Evolutionary conservation across 2,888 invertebrate species (phyloP).

Genomic region (Synanthedon tipuliformis): DNA sequence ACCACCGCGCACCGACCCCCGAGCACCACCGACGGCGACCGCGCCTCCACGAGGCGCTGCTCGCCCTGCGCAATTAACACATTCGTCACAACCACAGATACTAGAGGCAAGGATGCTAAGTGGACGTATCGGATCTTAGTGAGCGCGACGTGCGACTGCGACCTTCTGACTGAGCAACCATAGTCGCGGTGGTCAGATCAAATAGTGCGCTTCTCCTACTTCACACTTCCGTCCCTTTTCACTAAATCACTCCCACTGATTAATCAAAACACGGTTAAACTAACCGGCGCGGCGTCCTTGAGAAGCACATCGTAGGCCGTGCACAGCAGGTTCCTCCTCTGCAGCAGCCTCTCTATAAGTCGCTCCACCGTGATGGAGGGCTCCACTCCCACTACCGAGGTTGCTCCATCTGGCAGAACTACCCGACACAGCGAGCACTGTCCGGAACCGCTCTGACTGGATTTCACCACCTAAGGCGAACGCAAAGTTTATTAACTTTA

Average conservation of each 20-base stretch:
- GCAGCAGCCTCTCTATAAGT: constrained; percentile 84
- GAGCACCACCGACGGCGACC: constrained; percentile 77
- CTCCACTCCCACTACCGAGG: constrained; percentile 89
- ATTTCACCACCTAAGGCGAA: constrained; percentile 41
- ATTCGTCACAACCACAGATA: too few species aligned
- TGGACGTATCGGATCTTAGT: too few species aligned
- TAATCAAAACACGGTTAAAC: neutral
- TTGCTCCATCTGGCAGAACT: constrained; percentile 89
- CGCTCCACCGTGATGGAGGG: constrained; percentile 80
- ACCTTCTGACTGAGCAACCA: too few species aligned
- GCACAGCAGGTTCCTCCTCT: constrained; percentile 84
- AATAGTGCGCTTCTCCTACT: too few species aligned
- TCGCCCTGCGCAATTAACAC: constrained; percentile 18
- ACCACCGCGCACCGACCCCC: constrained; percentile 87
- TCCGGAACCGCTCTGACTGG: constrained; percentile 22
- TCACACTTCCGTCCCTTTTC: too few species aligned
- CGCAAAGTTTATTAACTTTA: too few species aligned
- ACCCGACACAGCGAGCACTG: constrained; percentile 79
- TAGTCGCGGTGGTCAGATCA: too few species aligned
- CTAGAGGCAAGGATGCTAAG: too few species aligned
- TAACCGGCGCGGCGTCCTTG: constrained; percentile 33
- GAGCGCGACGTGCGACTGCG: too few species aligned
- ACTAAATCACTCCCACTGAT: too few species aligned
- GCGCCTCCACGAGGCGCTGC: constrained; percentile 75
- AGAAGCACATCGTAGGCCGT: constrained; percentile 85